Percentiles rank a stretch among this genome's conserved stretches.
Evolutionary conservation across 2,888 invertebrate genomes (phyloP).

Genomic region (Mimumesa dahlbomi): DNA sequence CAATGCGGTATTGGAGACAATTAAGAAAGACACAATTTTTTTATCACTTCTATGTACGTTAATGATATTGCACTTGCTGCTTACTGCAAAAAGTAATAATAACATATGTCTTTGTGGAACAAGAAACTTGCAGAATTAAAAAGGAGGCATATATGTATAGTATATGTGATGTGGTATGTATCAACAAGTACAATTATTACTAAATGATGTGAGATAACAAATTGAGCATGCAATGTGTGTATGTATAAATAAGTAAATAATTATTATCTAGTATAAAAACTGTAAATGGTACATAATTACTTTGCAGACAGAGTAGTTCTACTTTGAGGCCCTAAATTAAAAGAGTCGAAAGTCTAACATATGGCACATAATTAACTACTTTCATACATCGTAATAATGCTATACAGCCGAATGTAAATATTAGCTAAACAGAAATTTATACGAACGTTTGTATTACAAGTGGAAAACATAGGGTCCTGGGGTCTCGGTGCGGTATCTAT

Average conservation of each 20-base stretch:
- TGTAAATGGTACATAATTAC: conserved; percentile 12
- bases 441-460: background rate
- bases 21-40: conserved; percentile 9
- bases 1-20: conserved; percentile 3
- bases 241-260: conserved; percentile 44
- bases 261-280: conserved; percentile 14
- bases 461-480: too few relatives aligned
- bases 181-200: conserved; percentile 39
- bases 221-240: conserved; percentile 29
- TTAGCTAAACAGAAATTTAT: background rate
- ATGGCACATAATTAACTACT: background rate
- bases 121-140: conserved; percentile 12
- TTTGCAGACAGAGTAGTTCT: conserved; percentile 22
- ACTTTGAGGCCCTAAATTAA: background rate
- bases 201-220: conserved; percentile 22
- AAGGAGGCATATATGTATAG: conserved; percentile 13
- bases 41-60: background rate
- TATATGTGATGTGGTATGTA: conserved; percentile 29
- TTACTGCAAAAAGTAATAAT: conserved; percentile 1
- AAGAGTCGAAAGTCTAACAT: background rate
- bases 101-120: conserved; percentile 40
- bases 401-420: background rate
- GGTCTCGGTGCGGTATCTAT: too few relatives aligned
- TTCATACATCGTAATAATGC: background rate
- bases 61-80: background rate